A percentile compares a stretch with the other conserved stretches of the same genome.
These are phyloP conservation scores for Anarrhichthys ocellatus DNA, from an alignment of 2,113 vertebrate genomes.

Conservation along the genomic window DNA sequence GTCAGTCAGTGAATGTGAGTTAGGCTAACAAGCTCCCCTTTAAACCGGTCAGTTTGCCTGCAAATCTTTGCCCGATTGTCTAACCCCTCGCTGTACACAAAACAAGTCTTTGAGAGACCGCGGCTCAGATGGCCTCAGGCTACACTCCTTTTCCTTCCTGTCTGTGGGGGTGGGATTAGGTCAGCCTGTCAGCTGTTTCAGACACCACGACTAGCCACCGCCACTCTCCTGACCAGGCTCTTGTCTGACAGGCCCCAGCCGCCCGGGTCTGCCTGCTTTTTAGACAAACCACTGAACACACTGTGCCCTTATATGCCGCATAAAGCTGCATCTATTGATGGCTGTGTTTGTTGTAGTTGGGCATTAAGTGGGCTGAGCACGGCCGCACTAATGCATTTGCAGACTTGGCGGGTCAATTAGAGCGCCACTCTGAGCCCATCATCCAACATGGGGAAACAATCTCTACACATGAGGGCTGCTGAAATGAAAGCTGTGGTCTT, in stretches of 20 bases:
- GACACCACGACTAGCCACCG: conserved; percentile 41
- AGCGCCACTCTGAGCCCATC: conserved; percentile 42
- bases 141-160: conserved; percentile 62
- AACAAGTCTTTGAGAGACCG: conserved; percentile 44
- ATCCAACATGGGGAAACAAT: conserved; percentile 47
- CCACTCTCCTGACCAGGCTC: conserved; percentile 29
- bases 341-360: conserved; percentile 67
- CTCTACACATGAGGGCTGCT: conserved; percentile 44
- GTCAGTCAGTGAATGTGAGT: background rate
- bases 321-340: conserved; percentile 63
- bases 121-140: conserved; percentile 39
- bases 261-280: conserved; percentile 2
- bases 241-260: conserved; percentile 25
- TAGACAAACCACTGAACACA: conserved; percentile 42
- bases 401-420: conserved; percentile 60
- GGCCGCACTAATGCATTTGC: conserved; percentile 65
- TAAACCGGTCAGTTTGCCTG: background rate
- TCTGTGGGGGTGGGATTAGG: conserved; percentile 55
- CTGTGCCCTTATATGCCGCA: conserved; percentile 38
- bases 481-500: conserved; percentile 46
- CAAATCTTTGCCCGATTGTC: background rate
- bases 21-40: conserved; percentile 11
- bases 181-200: conserved; percentile 60
- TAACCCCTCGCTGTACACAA: conserved; percentile 17
- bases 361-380: conserved; percentile 61